Conservation (phyloP, 1,140 invertebrate genomes). For the Nautilus pompilius region DNA sequence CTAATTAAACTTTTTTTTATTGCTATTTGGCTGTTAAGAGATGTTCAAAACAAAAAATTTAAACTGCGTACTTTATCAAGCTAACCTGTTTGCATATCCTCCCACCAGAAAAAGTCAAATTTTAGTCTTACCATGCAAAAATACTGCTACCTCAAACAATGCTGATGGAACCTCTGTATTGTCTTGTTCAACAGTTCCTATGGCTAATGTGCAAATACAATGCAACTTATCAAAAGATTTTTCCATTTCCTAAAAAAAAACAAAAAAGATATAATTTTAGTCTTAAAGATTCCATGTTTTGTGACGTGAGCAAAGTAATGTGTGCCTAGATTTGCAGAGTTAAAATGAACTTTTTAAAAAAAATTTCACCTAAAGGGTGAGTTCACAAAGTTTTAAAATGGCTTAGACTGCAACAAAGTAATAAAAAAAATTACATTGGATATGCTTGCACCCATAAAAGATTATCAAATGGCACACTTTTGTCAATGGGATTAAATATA, state of each 20-base stretch:
- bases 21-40: no score
- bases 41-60: no score
- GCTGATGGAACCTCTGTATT: conserved; percentile 11
- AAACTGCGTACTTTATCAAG: no score
- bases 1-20: no score
- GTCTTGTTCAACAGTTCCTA: conserved; percentile 17
- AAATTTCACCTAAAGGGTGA: background rate
- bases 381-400: no score
- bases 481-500: no score
- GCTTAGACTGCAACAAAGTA: no score
- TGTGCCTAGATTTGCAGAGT: background rate
- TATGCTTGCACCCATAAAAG: no score
- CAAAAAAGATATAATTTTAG: background rate
- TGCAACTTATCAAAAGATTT: conserved; percentile 11
- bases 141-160: conserved; percentile 23
- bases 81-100: no score
- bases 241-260: conserved; percentile 11
- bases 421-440: no score
- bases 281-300: background rate
- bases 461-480: no score
- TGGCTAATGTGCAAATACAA: conserved; percentile 15
- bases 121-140: conserved; percentile 24
- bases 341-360: background rate
- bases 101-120: background rate
- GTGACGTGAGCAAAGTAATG: background rate